These are phyloP conservation scores for Antheraea mylitta DNA, from an alignment of 1,140 invertebrate genomes.

Conservation along the genomic window DNA sequence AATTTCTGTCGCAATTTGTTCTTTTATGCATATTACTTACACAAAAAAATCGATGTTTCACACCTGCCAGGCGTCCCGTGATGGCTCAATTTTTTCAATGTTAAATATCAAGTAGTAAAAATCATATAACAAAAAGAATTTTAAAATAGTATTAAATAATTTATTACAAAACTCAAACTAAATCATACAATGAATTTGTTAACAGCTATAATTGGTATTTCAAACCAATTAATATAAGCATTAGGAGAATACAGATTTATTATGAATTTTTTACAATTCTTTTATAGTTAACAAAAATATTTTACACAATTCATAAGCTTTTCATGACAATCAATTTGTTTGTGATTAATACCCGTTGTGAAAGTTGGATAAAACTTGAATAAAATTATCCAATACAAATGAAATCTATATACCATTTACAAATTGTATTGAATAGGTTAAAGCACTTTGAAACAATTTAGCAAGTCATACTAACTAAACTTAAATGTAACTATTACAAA, in stretches of 20 bases:
- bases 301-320: neutral
- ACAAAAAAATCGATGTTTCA: too few relatives aligned
- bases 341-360: neutral
- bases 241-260: neutral
- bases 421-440: too few relatives aligned
- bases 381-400: neutral
- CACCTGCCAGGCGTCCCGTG: too few relatives aligned
- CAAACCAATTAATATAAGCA: neutral
- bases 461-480: too few relatives aligned
- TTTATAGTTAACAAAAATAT: neutral
- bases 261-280: neutral
- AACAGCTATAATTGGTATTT: neutral
- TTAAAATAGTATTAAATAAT: neutral
- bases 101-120: too few relatives aligned
- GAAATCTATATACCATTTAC: too few relatives aligned
- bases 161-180: conserved; percentile 4
- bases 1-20: too few relatives aligned
- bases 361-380: neutral
- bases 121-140: neutral
- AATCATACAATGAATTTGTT: neutral
- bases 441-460: too few relatives aligned
- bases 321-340: neutral
- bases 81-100: too few relatives aligned
- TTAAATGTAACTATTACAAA: neutral
- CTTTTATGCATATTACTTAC: too few relatives aligned